Percentiles rank a stretch among this genome's conserved stretches.
These are phyloP conservation scores for Rhopalosiphum padi DNA, from an alignment of 1,140 invertebrate species.

Conservation along the genomic window DNA sequence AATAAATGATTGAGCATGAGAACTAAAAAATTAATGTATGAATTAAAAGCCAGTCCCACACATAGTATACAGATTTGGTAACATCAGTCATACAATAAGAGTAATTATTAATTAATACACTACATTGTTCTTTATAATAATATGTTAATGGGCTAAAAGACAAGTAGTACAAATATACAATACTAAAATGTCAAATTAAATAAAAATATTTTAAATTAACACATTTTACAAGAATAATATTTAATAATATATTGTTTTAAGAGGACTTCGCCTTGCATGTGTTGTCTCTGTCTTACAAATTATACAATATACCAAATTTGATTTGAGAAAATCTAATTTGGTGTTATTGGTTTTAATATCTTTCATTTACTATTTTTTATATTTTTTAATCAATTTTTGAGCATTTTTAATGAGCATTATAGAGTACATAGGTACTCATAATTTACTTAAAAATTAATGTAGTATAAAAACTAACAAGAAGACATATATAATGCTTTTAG, in stretches of 20 bases:
- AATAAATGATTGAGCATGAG: conserved; percentile 41
- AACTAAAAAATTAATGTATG: conserved; percentile 32
- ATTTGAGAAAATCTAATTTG: not conserved
- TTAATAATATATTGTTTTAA: not conserved
- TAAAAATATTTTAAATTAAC: not conserved
- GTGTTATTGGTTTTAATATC: not conserved
- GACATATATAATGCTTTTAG: not conserved
- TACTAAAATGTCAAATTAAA: not conserved
- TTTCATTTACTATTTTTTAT: too few relatives aligned
- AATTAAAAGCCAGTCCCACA: conserved; percentile 28
- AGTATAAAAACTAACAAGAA: not conserved
- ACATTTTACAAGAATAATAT: not conserved
- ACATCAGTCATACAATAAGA: conserved; percentile 32
- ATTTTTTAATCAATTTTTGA: too few relatives aligned
- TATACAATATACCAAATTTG: not conserved
- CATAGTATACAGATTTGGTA: conserved; percentile 55
- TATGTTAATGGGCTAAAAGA: not conserved
- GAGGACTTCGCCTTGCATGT: not conserved
- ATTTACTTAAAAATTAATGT: not conserved
- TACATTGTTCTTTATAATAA: conserved; percentile 15
- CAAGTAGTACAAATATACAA: not conserved
- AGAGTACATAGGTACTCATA: not conserved
- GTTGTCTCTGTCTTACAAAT: not conserved
- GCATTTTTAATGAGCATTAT: too few relatives aligned
- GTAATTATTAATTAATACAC: not conserved